Evolutionary conservation across 2,888 invertebrate genomes (phyloP).

Genomic region (Troilus luridus): DNA sequence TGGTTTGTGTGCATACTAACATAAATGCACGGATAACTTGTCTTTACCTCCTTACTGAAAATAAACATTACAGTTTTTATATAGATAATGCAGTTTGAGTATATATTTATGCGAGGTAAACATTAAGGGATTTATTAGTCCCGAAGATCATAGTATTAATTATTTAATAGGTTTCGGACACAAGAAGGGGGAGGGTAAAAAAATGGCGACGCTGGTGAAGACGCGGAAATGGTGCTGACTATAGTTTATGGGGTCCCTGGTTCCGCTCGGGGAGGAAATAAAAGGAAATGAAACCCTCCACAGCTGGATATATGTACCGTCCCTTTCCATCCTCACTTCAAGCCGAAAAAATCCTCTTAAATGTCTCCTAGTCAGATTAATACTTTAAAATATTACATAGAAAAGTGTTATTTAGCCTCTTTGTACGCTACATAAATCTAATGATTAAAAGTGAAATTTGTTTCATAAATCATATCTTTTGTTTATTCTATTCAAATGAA

Average conservation of each 20-base stretch:
- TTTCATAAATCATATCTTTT: background rate
- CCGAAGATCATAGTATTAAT: background rate
- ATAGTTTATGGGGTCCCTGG: slow-evolving; percentile 39
- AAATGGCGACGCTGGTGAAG: slow-evolving; percentile 33
- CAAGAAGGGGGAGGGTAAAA: background rate
- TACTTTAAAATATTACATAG: background rate
- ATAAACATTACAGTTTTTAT: no score
- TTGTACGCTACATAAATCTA: background rate
- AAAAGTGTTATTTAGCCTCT: background rate
- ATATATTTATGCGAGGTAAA: background rate
- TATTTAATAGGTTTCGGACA: slow-evolving; percentile 6
- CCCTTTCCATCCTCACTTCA: background rate
- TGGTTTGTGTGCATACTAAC: no score
- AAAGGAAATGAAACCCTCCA: slow-evolving; percentile 56
- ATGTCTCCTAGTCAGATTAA: background rate
- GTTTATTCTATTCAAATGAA: no score
- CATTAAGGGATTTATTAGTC: background rate
- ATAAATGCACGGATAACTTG: no score
- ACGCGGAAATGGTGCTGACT: background rate
- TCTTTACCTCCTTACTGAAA: no score
- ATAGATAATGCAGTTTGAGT: no score
- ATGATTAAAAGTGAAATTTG: background rate
- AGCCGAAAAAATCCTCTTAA: slow-evolving; percentile 11
- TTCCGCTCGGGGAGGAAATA: slow-evolving; percentile 51
- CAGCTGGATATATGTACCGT: slow-evolving; percentile 50